Conservation (phyloP, 1,140 invertebrate species). For the Drosophila orosa region DNA sequence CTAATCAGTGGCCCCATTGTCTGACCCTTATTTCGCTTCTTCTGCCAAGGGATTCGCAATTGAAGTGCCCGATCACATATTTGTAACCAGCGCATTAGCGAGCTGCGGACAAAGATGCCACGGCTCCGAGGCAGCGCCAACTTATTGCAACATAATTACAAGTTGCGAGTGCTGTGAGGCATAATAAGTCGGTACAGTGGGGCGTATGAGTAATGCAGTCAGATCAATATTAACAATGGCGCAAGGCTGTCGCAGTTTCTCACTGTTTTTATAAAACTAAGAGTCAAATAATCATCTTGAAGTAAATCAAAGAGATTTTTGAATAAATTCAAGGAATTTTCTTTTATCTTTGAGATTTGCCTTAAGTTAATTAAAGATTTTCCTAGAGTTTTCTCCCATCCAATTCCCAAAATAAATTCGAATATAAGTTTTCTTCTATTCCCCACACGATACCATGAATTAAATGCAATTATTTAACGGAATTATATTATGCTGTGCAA, state of each 20-base stretch:
- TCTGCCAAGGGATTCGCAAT: slow-evolving; percentile 8
- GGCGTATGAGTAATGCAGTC: slow-evolving; percentile 49
- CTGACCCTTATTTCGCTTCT: slow-evolving; percentile 17
- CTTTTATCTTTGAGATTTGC: background rate
- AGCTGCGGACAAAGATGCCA: slow-evolving; percentile 23
- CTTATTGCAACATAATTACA: slow-evolving; percentile 78
- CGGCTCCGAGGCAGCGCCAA: slow-evolving; percentile 29
- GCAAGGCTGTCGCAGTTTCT: background rate
- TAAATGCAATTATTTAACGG: slow-evolving; percentile 22
- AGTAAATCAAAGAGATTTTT: background rate
- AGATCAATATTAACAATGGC: background rate
- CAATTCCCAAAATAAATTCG: background rate
- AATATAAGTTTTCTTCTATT: slow-evolving; percentile 4
- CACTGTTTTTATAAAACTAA: background rate
- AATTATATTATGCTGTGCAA: slow-evolving; percentile 23
- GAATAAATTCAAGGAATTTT: background rate
- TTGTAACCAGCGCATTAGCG: slow-evolving; percentile 55
- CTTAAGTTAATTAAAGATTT: background rate
- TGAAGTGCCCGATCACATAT: slow-evolving; percentile 59
- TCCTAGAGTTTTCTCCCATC: background rate
- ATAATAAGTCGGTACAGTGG: slow-evolving; percentile 53
- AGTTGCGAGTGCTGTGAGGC: slow-evolving; percentile 46
- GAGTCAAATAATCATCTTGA: background rate
- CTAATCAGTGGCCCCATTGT: slow-evolving; percentile 79
- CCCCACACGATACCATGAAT: background rate